These are phyloP conservation scores for Bubo blakistoni DNA, from an alignment of 2,113 vertebrate species.

Conservation along the genomic window DNA sequence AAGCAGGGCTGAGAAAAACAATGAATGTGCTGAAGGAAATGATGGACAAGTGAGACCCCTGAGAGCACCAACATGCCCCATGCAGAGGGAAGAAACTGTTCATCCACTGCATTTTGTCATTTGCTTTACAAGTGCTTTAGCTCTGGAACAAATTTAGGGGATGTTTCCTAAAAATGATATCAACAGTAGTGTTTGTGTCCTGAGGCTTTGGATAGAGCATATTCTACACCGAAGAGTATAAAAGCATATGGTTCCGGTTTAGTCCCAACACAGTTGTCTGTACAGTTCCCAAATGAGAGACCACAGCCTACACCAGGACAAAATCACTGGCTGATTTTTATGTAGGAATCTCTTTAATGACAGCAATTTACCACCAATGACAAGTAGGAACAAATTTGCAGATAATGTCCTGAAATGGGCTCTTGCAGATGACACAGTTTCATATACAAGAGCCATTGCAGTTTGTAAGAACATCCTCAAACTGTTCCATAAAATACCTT, in stretches of 20 bases:
- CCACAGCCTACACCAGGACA: neutral
- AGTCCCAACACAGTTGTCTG: neutral
- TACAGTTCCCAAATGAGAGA: neutral
- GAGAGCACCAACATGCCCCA: neutral
- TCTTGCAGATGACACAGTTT: slow-evolving; percentile 14
- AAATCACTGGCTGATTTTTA: neutral
- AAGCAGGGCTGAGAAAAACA: neutral
- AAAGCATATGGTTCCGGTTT: neutral
- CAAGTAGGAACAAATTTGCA: slow-evolving; percentile 19
- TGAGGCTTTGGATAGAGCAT: neutral
- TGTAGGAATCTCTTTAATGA: neutral
- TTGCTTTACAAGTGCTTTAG: neutral
- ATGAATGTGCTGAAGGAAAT: neutral
- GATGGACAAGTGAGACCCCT: neutral
- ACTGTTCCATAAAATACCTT: neutral
- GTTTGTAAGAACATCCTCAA: slow-evolving; percentile 7
- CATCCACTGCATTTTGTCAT: neutral
- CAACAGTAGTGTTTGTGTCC: neutral
- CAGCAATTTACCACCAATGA: neutral
- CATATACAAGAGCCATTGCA: neutral
- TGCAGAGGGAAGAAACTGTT: neutral
- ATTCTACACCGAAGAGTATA: neutral
- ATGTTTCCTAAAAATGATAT: neutral
- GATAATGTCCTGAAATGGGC: neutral
- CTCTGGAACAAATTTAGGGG: neutral